Conservation (phyloP, 2,888 invertebrate species). For the Galerucella nymphaeae region DNA sequence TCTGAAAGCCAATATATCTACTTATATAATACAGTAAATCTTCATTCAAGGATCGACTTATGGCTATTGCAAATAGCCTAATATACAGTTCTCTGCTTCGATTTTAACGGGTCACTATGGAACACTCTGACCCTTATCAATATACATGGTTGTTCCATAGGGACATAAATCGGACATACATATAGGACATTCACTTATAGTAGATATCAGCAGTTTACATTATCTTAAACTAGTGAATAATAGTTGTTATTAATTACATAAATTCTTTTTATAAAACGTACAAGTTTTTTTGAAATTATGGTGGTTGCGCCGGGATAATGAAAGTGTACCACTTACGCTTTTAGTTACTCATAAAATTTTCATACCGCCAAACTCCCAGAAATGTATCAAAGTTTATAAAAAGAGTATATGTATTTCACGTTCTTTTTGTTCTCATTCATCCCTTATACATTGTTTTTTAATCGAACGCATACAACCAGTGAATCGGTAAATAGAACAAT, state of each 20-base stretch:
- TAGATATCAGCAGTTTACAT: background rate
- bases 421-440: slow-evolving; percentile 47
- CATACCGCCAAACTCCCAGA: background rate
- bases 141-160: slow-evolving; percentile 36
- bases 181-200: slow-evolving; percentile 17
- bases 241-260: no score
- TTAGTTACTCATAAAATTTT: no score
- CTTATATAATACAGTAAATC: slow-evolving; percentile 44
- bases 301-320: no score
- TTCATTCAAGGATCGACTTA: slow-evolving; percentile 44
- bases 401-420: slow-evolving; percentile 39
- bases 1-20: slow-evolving; percentile 28
- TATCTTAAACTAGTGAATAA: no score
- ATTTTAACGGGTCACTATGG: slow-evolving; percentile 45
- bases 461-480: slow-evolving; percentile 51
- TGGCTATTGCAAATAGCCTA: slow-evolving; percentile 42
- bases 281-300: no score
- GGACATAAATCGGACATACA: slow-evolving; percentile 26
- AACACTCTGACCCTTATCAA: slow-evolving; percentile 40
- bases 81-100: slow-evolving; percentile 43
- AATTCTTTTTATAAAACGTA: no score
- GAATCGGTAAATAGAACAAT: slow-evolving; percentile 52
- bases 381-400: slow-evolving; percentile 35
- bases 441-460: slow-evolving; percentile 50
- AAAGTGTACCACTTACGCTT: no score